Base-by-base conservation (phyloP, 2,888 invertebrate genomes). In the Andrena bicolor region DNA sequence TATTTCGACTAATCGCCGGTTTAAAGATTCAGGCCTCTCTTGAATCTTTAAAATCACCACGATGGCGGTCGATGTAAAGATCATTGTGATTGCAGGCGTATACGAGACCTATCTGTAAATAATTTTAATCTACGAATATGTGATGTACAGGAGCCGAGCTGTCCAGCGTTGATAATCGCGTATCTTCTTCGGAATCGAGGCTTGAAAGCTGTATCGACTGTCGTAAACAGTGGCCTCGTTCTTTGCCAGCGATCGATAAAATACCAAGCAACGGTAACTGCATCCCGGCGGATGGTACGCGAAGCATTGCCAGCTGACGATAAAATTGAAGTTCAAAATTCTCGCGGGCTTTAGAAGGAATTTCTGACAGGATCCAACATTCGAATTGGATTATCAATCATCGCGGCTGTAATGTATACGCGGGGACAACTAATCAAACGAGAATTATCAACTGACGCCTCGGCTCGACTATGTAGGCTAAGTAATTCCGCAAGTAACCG, bases 101-200 rank as follows among this genome's bases (percentile, higher is more conserved):
- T 93, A 93, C 93, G 93, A 90, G 88, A 91, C 92, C 92, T 92
- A 93, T 92, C 88, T 93, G 93, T 93, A 93, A 92, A 93, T 93
- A 93, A 82, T 80, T 82, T 87, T 89, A 86, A 85, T 78, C 80
- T 77, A 85, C 83, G 87, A 72, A 76, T 78, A 83, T 83, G 87
- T 83, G 83, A 86, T 83, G 83, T 88, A 86, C 83, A 86, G 83
- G 85, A 86, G 86, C 84, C 87, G 86, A 83, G 86, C 78, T 41
- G 84, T 73, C 61, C 71, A 84, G 58, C 80, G 77, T 63, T 79
- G 86, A 80, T 81, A 85, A 82, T 78, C 72, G 68, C 71, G 60
- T 13, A 41, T 72, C 73, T 53, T 68, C 71, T 63, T 72, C 8
- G 4, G 16, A 30, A 16, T 53, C 8, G 16, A 48, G 51, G 58